Conservation (phyloP, 1,140 invertebrate species). For the Drosophila kurseongensis region DNA sequence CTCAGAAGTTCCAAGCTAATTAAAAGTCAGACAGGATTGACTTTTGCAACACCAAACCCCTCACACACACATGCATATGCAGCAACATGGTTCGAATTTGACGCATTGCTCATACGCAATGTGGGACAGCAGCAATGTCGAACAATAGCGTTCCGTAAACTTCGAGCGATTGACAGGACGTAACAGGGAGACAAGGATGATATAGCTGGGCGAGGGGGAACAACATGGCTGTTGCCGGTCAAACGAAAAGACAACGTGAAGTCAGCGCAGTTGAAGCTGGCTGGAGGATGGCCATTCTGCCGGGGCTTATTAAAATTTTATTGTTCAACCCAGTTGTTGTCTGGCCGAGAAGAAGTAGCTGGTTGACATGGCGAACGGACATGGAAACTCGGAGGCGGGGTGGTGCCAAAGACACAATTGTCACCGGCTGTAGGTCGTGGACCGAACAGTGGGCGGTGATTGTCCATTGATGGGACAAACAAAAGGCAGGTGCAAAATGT, state of each 20-base stretch:
- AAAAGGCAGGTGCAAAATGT: slow-evolving; percentile 68
- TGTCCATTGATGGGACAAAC: slow-evolving; percentile 55
- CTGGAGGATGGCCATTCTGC: slow-evolving; percentile 22
- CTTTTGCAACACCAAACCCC: background rate
- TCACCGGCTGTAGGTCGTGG: slow-evolving; percentile 5
- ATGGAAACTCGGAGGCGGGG: slow-evolving; percentile 9
- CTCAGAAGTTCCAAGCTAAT: slow-evolving; percentile 26
- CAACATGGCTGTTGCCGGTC: background rate
- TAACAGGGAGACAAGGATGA: background rate
- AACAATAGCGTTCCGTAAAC: slow-evolving; percentile 31
- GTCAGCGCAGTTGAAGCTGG: slow-evolving; percentile 29
- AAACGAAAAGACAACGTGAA: slow-evolving; percentile 14
- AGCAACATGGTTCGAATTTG: slow-evolving; percentile 28
- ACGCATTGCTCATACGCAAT: slow-evolving; percentile 50
- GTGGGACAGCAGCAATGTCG: slow-evolving; percentile 35
- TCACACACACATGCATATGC: slow-evolving; percentile 1
- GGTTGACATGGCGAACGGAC: slow-evolving; percentile 37
- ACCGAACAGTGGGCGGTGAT: slow-evolving; percentile 26
- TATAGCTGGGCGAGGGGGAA: background rate
- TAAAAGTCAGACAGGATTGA: slow-evolving; percentile 38
- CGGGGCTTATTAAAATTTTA: slow-evolving; percentile 66
- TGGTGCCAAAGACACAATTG: slow-evolving; percentile 17
- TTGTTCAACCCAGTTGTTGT: slow-evolving; percentile 54
- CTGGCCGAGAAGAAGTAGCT: slow-evolving; percentile 29
- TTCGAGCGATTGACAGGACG: slow-evolving; percentile 21